Percentiles rank a stretch among this genome's conserved stretches.
Conservation (phyloP, 2,888 invertebrate genomes). For the Uloborus plumipes region DNA sequence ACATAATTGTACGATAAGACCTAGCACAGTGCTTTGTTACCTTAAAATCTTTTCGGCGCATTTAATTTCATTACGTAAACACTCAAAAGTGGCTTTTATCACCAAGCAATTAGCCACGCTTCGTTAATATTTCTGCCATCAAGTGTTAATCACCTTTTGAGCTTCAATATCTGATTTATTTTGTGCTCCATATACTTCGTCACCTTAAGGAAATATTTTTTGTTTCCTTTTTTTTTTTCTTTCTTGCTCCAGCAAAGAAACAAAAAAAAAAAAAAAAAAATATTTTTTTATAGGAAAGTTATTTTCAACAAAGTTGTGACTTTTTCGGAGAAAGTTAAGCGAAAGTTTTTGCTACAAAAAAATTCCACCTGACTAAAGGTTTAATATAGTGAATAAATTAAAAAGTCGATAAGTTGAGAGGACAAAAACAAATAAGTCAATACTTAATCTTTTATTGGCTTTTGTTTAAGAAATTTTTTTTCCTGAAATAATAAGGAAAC, state of each 20-base stretch:
- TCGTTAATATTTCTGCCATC: constrained; percentile 41
- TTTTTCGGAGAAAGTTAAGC: neutral
- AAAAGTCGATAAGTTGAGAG: too few species aligned
- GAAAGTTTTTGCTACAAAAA: neutral
- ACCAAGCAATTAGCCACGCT: constrained; percentile 44
- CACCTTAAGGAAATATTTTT: constrained; percentile 29
- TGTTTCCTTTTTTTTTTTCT: constrained; percentile 7
- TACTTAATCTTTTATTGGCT: too few species aligned
- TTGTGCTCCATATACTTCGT: constrained; percentile 8
- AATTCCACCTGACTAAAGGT: too few species aligned
- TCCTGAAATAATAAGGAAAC: too few species aligned
- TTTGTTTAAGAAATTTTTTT: too few species aligned
- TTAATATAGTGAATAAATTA: too few species aligned
- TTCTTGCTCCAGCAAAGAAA: too few species aligned
- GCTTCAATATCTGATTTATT: constrained; percentile 27
- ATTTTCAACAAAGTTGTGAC: neutral
- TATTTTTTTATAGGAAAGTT: constrained; percentile 2
- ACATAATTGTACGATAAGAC: too few species aligned
- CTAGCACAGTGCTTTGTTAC: too few species aligned
- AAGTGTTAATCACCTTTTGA: constrained; percentile 22
- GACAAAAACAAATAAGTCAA: too few species aligned
- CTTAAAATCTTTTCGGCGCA: constrained; percentile 8
- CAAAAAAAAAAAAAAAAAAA: neutral
- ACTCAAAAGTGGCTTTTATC: constrained; percentile 40
- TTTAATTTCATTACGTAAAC: constrained; percentile 46